Conservation (phyloP, 2,113 vertebrate species). For the Archocentrus centrarchus region DNA sequence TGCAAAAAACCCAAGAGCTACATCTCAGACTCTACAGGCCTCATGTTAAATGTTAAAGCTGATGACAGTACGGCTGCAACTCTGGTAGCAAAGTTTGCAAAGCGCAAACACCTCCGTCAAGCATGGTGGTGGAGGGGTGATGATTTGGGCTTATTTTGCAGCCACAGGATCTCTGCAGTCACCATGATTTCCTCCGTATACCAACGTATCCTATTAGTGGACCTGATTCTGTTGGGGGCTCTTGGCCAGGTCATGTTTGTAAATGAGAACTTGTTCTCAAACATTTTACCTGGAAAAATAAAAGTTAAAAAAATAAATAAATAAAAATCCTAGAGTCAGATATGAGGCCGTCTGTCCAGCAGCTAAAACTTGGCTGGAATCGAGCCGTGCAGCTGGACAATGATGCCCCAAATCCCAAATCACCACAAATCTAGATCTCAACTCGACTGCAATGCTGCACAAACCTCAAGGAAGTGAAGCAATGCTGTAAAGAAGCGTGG, state of each 20-base stretch:
- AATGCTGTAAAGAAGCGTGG: no score
- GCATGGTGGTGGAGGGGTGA: not conserved
- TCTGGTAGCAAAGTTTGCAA: not conserved
- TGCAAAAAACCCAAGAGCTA: rapidly evolving
- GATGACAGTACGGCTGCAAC: rapidly evolving
- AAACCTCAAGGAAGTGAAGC: not conserved
- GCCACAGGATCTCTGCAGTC: not conserved
- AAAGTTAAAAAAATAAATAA: no score
- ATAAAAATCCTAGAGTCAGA: not conserved
- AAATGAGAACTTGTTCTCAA: no score
- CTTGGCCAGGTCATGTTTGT: no score
- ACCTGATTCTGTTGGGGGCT: no score
- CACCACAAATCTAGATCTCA: not conserved
- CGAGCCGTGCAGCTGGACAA: not conserved
- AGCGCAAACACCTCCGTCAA: not conserved
- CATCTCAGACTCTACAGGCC: no score
- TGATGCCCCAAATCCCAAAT: not conserved
- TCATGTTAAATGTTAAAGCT: not conserved
- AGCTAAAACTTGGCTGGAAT: not conserved
- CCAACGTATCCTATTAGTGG: no score
- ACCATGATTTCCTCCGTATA: not conserved
- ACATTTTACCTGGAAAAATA: no score
- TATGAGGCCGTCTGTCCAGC: not conserved
- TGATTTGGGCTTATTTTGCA: not conserved
- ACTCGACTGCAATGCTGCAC: not conserved